A percentile compares a stretch with the other conserved stretches of the same genome.
Conservation (phyloP, 2,113 vertebrate genomes). For the Hydrolagus affinis region DNA sequence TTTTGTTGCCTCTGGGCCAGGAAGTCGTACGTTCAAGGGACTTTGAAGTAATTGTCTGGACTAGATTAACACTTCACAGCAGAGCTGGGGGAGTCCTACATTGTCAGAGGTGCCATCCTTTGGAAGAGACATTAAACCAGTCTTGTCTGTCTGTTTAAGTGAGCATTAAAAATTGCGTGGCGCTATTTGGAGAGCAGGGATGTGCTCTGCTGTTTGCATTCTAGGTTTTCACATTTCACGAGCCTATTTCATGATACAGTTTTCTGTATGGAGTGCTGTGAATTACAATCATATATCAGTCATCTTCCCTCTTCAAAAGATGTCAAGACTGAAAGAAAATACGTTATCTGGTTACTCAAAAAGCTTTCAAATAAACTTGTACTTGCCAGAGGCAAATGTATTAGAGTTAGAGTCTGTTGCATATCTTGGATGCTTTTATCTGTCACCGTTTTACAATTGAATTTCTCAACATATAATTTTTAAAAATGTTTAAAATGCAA, state of each 20-base stretch:
- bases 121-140: too few species aligned
- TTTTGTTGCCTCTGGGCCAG: too few species aligned
- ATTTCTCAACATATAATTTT: not conserved
- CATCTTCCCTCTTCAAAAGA: slow-evolving; percentile 9
- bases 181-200: not conserved
- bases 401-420: not conserved
- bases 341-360: not conserved
- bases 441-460: not conserved
- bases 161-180: too few species aligned
- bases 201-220: not conserved
- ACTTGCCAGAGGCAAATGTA: not conserved
- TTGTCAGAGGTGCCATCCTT: too few species aligned
- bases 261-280: not conserved
- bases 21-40: too few species aligned
- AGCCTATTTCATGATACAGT: not conserved
- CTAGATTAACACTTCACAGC: too few species aligned
- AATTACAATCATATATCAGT: slow-evolving; percentile 10
- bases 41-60: too few species aligned
- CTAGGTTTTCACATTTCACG: not conserved
- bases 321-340: not conserved
- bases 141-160: too few species aligned
- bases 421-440: not conserved
- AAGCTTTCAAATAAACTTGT: slow-evolving; percentile 8
- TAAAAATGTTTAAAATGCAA: not conserved
- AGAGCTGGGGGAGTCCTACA: too few species aligned